Evolutionary conservation across 64 coral and sea anemone genomes (phyloP).

Genomic region (Pocillopora damicornis): DNA sequence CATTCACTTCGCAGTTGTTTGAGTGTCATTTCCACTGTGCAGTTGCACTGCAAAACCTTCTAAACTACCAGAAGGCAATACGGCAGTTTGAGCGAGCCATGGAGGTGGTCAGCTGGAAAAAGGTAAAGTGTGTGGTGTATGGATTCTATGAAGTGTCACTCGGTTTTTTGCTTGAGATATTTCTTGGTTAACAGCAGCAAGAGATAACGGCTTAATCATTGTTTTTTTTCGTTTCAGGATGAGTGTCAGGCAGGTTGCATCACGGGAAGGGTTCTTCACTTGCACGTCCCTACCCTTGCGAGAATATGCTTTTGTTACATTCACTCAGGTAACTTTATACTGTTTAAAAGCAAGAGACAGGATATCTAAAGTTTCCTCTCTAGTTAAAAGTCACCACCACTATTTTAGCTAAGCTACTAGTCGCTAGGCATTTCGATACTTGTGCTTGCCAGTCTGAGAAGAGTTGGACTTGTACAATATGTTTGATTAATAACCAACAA

Average conservation of each 20-base stretch:
- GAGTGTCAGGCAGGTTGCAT: slow-evolving; percentile 43
- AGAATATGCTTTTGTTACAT: slow-evolving; percentile 23
- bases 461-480: too few relatives aligned
- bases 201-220: neutral
- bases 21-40: slow-evolving; percentile 49
- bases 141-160: neutral
- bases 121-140: neutral
- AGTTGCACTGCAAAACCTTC: slow-evolving; percentile 20
- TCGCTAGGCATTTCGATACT: too few relatives aligned
- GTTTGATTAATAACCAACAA: too few relatives aligned
- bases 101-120: slow-evolving; percentile 38
- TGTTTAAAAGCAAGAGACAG: too few relatives aligned
- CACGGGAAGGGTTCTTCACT: slow-evolving; percentile 39
- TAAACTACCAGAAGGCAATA: slow-evolving; percentile 12
- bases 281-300: slow-evolving; percentile 44
- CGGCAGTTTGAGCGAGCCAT: slow-evolving; percentile 17
- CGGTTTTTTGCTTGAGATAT: neutral
- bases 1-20: slow-evolving; percentile 15
- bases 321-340: slow-evolving; percentile 7
- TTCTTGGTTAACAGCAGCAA: neutral
- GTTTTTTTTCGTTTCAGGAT: neutral
- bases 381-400: too few relatives aligned
- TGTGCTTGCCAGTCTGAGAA: too few relatives aligned
- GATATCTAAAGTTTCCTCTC: too few relatives aligned
- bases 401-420: too few relatives aligned